These are phyloP conservation scores for Brachypterus glaber DNA, from an alignment of 2,888 invertebrate species.

Conservation along the genomic window DNA sequence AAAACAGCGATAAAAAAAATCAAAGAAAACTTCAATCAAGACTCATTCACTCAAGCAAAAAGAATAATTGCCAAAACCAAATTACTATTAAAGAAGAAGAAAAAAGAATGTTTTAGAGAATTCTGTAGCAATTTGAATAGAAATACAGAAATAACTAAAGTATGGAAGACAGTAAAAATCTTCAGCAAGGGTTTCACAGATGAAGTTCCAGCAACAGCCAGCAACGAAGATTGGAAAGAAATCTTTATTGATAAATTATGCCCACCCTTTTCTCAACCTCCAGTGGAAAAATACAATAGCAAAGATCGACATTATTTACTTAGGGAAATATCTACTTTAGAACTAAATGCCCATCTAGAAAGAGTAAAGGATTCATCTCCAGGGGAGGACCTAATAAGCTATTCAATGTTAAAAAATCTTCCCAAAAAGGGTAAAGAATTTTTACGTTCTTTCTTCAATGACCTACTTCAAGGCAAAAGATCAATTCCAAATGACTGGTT, in stretches of 20 bases:
- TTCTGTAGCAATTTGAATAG: background rate
- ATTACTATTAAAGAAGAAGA: background rate
- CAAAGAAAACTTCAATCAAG: background rate
- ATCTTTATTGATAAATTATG: background rate
- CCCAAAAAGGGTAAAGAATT: conserved; percentile 1
- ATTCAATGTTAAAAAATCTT: conserved; percentile 6
- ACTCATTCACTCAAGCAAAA: background rate
- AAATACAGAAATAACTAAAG: background rate
- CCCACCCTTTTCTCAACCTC: background rate
- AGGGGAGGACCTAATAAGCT: conserved; percentile 7
- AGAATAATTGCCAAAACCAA: background rate
- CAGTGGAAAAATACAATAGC: background rate
- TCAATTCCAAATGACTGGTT: conserved; percentile 5
- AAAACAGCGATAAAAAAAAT: background rate
- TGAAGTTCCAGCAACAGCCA: background rate
- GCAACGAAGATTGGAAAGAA: background rate
- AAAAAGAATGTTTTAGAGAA: background rate
- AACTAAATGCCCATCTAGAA: background rate
- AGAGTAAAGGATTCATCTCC: conserved; percentile 6
- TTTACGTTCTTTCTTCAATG: background rate
- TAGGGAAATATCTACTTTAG: background rate
- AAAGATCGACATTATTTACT: background rate
- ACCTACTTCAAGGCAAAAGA: background rate
- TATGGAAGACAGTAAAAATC: background rate
- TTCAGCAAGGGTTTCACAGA: background rate